These are phyloP conservation scores for Delphinapterus leucas DNA, from an alignment of 2,113 vertebrate species.

Conservation along the genomic window DNA sequence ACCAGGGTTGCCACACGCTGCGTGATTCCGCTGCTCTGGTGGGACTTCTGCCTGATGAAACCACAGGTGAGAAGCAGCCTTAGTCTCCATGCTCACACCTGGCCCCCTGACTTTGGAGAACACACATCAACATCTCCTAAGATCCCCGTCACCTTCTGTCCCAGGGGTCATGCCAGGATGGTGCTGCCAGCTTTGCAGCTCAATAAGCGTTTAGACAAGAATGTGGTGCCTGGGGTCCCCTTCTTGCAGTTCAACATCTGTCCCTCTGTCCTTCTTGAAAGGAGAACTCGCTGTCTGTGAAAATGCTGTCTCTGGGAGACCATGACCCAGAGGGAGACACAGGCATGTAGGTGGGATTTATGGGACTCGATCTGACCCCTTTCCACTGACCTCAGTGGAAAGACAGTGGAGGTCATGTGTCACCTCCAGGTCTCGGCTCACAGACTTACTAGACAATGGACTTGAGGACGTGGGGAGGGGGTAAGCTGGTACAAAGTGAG, in stretches of 20 bases:
- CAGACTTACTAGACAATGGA: too few species aligned
- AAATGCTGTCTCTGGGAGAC: not conserved
- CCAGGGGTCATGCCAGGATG: accelerated
- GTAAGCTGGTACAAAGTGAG: too few species aligned
- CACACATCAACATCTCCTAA: not conserved
- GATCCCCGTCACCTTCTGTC: not conserved
- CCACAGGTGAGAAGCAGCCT: not conserved
- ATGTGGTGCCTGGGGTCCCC: not conserved
- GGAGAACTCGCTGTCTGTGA: not conserved
- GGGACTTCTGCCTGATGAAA: not conserved
- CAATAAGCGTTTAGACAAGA: not conserved
- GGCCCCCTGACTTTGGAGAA: not conserved
- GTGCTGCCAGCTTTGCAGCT: not conserved
- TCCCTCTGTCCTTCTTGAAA: not conserved
- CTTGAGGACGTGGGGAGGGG: too few species aligned
- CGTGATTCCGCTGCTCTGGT: not conserved
- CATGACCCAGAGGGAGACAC: not conserved
- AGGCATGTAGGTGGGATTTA: not conserved
- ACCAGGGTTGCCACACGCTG: not conserved
- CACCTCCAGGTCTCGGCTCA: not conserved
- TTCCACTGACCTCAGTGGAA: not conserved
- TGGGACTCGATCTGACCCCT: not conserved
- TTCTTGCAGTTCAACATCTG: not conserved
- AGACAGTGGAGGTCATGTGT: not conserved
- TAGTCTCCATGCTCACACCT: not conserved